Evolutionary conservation across 2,888 invertebrate genomes (phyloP), one percentile per base, ranked within the genome.

Genomic region (Drosophila borborema): DNA sequence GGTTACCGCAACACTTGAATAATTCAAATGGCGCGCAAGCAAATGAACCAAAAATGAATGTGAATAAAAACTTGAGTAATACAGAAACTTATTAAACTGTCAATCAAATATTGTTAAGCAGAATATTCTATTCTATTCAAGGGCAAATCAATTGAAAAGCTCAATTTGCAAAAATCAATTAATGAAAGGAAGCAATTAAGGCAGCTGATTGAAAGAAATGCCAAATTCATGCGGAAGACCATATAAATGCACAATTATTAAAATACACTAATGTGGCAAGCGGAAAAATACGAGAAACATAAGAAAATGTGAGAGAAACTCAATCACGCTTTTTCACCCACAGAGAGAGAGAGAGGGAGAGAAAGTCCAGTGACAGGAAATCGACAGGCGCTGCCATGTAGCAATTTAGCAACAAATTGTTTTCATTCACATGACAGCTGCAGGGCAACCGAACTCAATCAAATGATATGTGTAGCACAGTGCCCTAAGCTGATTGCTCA

Each of bases 351-450:
- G 23, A 23, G 23, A 23, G 23, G 3, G 23, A 23, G 23, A 23
- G 23, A 23, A 3, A 2, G 23, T 12, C 38, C 5, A 51, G 72
- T 81, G 84, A 76, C 87, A 86, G 85, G 77, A 81, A 81, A 84
- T 71, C 72, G 82, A 89, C 81, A 69, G 71, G 70, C 65, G 66
- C 63, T 62, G 70, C 72, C 86, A 80, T 72, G 72, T 72, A 49
- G 73, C 89, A 84, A 89, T 89, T 89, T 79, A 79, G 84, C 73
- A 77, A 78, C 64, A 86, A 86, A 84, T 86, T 86, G 86, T 77
- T 80, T 86, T 77, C 88, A 64, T 77, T 74, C 81, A 82, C 55
- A 70, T 86, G 83, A 77, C 88, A 88, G 80, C 72, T 66, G 72
- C 83, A 83, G 77, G 68, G 64, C 31, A 53, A 54, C 64, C 48